Evolutionary conservation across 2,113 vertebrate genomes (phyloP).

Genomic region (Mesoclemmys tuberculata): DNA sequence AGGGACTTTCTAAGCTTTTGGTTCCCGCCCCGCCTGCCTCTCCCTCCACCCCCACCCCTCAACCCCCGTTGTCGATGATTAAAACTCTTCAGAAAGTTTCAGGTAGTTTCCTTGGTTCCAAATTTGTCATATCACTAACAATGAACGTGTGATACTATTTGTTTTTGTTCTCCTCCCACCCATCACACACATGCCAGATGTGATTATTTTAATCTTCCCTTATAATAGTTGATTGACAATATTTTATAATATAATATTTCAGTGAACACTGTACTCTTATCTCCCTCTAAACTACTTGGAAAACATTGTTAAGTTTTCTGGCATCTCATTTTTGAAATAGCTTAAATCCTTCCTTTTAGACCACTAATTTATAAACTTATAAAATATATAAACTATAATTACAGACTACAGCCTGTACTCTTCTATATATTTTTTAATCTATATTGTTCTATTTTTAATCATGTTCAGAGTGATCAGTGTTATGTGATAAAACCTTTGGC

Average conservation of each 20-base stretch:
- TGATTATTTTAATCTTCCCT: neutral
- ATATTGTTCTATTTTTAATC: neutral
- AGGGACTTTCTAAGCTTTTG: neutral
- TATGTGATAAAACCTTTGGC: neutral
- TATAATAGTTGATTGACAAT: neutral
- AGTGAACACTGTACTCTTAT: neutral
- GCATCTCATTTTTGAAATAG: neutral
- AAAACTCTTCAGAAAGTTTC: neutral
- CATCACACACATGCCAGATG: neutral
- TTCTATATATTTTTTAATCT: neutral
- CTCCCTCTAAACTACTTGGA: neutral
- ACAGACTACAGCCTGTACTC: neutral
- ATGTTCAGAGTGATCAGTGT: neutral
- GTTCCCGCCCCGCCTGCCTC: too few relatives aligned
- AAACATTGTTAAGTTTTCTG: neutral
- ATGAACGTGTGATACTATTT: neutral
- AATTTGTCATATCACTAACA: neutral
- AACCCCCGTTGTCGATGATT: neutral
- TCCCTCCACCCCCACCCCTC: too few relatives aligned
- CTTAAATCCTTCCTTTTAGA: neutral
- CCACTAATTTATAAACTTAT: neutral
- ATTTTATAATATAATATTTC: neutral
- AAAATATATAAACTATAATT: too few relatives aligned
- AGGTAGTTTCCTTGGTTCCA: neutral
- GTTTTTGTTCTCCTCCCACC: neutral